phyloP scores from a whole-genome alignment of 1,140 invertebrate species.

The Lycorma delicatula region DNA sequence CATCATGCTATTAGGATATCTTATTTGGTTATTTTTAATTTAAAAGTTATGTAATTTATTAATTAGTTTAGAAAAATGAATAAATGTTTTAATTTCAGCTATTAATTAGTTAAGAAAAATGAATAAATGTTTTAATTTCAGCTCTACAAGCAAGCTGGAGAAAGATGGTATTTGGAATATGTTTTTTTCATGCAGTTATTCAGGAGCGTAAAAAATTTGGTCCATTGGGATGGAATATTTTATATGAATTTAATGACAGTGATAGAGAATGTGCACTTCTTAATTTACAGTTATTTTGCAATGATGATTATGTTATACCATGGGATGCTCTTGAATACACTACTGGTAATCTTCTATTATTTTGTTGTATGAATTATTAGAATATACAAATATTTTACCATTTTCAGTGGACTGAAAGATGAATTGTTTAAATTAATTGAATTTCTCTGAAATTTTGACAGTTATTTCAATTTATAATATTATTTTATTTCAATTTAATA shows the following conservation, averaged over 20 bases:
- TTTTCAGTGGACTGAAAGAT: no score
- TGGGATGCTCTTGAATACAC: constrained; percentile 85
- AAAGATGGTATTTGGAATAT: constrained; percentile 64
- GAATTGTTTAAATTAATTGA: no score
- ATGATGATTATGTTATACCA: constrained; percentile 48
- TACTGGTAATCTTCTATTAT: constrained; percentile 45
- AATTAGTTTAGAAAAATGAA: no score
- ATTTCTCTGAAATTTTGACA: no score
- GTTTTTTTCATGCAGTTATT: constrained; percentile 78
- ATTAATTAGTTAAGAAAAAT: no score
- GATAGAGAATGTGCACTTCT: constrained; percentile 81
- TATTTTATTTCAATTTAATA: no score
- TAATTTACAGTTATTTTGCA: constrained; percentile 76
- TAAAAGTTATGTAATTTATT: no score
- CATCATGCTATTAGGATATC: no score
- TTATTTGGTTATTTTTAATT: no score
- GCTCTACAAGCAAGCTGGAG: constrained; percentile 63
- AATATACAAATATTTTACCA: no score
- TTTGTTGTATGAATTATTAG: constrained; percentile 3
- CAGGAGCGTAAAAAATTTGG: constrained; percentile 87
- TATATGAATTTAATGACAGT: constrained; percentile 83
- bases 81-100: no score
- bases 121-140: constrained; percentile 34
- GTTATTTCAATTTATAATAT: no score
- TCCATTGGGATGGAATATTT: constrained; percentile 82